These are phyloP conservation scores for Drosophila mayri DNA, from an alignment of 1,140 invertebrate genomes.

Conservation along the genomic window DNA sequence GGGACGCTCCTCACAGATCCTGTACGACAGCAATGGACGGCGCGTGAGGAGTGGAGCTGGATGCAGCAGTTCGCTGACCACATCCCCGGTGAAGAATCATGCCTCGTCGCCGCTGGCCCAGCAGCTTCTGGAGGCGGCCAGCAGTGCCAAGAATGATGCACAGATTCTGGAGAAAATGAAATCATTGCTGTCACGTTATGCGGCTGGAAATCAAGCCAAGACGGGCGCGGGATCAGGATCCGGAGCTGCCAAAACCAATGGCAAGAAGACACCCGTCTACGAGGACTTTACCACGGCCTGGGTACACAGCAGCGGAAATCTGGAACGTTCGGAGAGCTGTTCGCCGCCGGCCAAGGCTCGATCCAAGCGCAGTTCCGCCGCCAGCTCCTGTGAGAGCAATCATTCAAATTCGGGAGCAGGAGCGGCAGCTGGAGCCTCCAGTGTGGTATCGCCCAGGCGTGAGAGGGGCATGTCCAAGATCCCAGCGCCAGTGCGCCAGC, in stretches of 20 bases:
- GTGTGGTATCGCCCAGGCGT: slow-evolving; percentile 72
- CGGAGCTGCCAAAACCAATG: slow-evolving; percentile 1
- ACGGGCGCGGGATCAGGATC: no score
- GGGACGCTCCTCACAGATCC: slow-evolving; percentile 88
- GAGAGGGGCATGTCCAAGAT: slow-evolving; percentile 82
- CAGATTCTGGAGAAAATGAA: slow-evolving; percentile 90
- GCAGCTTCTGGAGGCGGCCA: slow-evolving; percentile 89
- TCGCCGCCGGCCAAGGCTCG: slow-evolving; percentile 75
- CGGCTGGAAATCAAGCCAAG: slow-evolving; percentile 78
- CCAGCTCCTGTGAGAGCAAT: slow-evolving; percentile 77
- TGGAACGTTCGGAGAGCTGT: slow-evolving; percentile 85
- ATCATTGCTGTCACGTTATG: slow-evolving; percentile 89
- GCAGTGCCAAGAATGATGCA: slow-evolving; percentile 89
- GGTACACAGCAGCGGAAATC: slow-evolving; percentile 90
- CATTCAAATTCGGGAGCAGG: slow-evolving; percentile 46
- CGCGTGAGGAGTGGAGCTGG: slow-evolving; percentile 79
- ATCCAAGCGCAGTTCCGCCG: slow-evolving; percentile 81
- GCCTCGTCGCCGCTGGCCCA: slow-evolving; percentile 88
- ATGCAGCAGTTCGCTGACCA: slow-evolving; percentile 81
- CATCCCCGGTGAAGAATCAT: slow-evolving; percentile 87
- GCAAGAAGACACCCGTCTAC: slow-evolving; percentile 87
- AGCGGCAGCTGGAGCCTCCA: slow-evolving; percentile 17
- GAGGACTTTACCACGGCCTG: slow-evolving; percentile 89
- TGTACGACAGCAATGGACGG: slow-evolving; percentile 87
- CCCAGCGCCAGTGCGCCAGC: slow-evolving; percentile 81